Evolutionary conservation across 2,113 vertebrate genomes (phyloP).

Genomic region (Carassius auratus): DNA sequence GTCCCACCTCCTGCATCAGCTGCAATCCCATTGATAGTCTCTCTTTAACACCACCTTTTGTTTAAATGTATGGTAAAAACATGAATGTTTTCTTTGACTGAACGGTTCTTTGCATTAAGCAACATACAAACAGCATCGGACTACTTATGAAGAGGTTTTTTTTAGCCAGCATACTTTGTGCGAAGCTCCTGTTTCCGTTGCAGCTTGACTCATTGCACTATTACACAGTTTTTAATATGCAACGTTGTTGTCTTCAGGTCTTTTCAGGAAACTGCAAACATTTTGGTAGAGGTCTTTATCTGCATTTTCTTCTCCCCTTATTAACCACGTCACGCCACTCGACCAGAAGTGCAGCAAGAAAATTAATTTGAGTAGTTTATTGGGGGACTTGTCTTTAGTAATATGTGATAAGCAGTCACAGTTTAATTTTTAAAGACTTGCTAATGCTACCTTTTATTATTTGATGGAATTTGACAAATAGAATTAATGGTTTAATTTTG

Average conservation of each 20-base stretch:
- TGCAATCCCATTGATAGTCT: slow-evolving; percentile 4
- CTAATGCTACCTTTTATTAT: neutral
- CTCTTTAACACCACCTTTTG: slow-evolving; percentile 29
- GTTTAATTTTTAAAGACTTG: no score
- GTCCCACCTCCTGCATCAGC: slow-evolving; percentile 7
- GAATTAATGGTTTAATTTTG: neutral
- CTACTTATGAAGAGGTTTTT: neutral
- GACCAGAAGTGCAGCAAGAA: neutral
- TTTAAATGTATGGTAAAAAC: neutral
- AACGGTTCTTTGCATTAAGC: neutral
- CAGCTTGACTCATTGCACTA: slow-evolving; percentile 1
- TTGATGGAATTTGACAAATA: neutral
- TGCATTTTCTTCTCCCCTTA: neutral
- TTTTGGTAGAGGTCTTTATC: neutral
- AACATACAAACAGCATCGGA: neutral
- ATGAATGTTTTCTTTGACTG: neutral
- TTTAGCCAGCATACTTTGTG: neutral
- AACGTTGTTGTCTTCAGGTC: neutral
- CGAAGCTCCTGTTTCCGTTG: neutral
- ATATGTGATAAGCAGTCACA: neutral
- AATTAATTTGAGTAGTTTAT: neutral
- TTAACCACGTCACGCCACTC: neutral
- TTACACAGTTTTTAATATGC: neutral
- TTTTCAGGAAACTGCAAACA: slow-evolving; percentile 10
- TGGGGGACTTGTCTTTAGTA: neutral